Percentiles rank a stretch among this genome's conserved stretches.
Conservation (phyloP, 2,113 vertebrate species). For the Chaenocephalus aceratus region DNA sequence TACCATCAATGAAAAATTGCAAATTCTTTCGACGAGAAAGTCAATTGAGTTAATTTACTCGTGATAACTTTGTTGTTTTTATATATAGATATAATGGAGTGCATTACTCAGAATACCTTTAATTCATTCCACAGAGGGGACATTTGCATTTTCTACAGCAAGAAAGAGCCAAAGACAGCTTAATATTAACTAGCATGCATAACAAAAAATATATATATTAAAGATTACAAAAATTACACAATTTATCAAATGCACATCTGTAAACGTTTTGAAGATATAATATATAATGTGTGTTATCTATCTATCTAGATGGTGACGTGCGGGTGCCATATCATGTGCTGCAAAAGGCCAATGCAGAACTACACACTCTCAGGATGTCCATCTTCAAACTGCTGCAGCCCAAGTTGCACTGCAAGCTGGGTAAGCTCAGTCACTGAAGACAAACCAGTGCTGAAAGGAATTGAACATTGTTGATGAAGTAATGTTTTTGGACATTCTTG, state of each 20-base stretch:
- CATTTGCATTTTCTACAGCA: no score
- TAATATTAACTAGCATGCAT: no score
- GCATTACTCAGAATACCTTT: no score
- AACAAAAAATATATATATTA: no score
- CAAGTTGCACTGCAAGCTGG: slow-evolving; percentile 86
- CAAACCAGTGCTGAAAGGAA: no score
- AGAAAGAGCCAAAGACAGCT: no score
- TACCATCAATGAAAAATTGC: neutral
- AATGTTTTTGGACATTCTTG: neutral
- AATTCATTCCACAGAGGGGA: no score
- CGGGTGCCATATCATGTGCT: slow-evolving; percentile 74
- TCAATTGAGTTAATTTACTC: neutral
- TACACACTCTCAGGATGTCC: slow-evolving; percentile 85
- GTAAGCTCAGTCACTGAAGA: slow-evolving; percentile 79
- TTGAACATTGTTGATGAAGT: no score
- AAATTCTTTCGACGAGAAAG: neutral
- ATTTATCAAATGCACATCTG: no score
- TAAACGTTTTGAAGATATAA: neutral
- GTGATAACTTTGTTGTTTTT: neutral
- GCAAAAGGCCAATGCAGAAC: slow-evolving; percentile 79
- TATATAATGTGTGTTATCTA: neutral
- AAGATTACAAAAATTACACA: no score
- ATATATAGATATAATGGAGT: no score
- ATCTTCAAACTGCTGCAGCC: slow-evolving; percentile 87
- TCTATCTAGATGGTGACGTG: slow-evolving; percentile 56